Evolutionary conservation across 2,888 invertebrate species (phyloP).

Genomic region (Crepidodera aurea): DNA sequence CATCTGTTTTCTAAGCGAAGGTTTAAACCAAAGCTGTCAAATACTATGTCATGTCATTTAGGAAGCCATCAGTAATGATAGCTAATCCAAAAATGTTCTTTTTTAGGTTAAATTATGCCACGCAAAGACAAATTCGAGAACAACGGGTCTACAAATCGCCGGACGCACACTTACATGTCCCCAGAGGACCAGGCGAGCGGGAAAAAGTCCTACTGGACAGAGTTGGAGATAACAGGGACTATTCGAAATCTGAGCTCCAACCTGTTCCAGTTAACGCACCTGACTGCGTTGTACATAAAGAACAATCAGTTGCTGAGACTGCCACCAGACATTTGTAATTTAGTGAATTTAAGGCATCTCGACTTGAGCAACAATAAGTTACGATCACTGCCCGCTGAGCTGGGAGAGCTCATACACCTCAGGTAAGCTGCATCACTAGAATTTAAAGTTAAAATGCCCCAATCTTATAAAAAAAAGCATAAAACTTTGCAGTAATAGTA

Average conservation of each 20-base stretch:
- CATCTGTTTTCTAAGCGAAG: too few relatives aligned
- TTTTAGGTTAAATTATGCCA: conserved; percentile 62
- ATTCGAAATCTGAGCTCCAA: conserved; percentile 93
- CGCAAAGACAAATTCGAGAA: conserved; percentile 88
- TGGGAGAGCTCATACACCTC: conserved; percentile 95
- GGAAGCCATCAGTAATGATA: conserved; percentile 13
- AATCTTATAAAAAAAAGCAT: too few relatives aligned
- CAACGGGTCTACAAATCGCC: conserved; percentile 63
- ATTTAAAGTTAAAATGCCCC: too few relatives aligned
- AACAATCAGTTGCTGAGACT: conserved; percentile 93
- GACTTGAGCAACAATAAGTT: conserved; percentile 96
- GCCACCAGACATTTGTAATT: conserved; percentile 88
- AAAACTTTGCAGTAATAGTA: too few relatives aligned
- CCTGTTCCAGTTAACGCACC: conserved; percentile 89
- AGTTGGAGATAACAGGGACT: conserved; percentile 83
- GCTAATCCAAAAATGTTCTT: conserved; percentile 20
- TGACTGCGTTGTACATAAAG: conserved; percentile 94
- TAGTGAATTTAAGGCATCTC: conserved; percentile 84
- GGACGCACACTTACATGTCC: conserved; percentile 91
- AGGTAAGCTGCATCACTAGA: conserved; percentile 71
- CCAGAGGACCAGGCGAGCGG: conserved; percentile 91
- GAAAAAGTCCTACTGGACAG: conserved; percentile 90
- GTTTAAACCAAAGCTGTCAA: neutral
- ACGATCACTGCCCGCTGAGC: conserved; percentile 91
- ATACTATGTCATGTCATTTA: conserved; percentile 9